Evolutionary conservation across 2,113 vertebrate species (phyloP).

Genomic region (Pristiophorus japonicus): DNA sequence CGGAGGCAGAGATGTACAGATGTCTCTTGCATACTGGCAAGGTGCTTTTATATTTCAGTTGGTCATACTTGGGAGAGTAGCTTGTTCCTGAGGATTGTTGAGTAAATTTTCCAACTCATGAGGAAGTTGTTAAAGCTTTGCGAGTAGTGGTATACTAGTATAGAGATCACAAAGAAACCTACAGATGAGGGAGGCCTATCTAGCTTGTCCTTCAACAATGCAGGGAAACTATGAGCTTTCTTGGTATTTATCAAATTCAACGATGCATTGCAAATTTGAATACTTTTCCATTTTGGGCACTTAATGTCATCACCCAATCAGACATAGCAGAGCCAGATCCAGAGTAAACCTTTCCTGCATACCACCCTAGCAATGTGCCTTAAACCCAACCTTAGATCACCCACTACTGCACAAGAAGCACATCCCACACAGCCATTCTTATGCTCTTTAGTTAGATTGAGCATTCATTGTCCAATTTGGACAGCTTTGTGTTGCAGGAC

Average conservation of each 20-base stretch:
- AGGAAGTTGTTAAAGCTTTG: background rate
- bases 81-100: background rate
- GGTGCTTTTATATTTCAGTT: background rate
- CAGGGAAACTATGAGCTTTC: background rate
- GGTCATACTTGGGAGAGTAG: background rate
- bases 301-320: background rate
- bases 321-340: too few species aligned
- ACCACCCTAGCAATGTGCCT: background rate
- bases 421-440: background rate
- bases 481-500: background rate
- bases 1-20: background rate
- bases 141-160: background rate
- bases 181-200: background rate
- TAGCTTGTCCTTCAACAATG: background rate
- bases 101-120: background rate
- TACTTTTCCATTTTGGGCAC: slow-evolving; percentile 1
- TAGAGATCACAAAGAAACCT: background rate
- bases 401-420: background rate
- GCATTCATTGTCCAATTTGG: background rate
- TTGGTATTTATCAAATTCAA: background rate
- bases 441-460: background rate
- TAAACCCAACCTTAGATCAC: background rate
- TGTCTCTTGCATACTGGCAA: background rate
- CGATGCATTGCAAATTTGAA: background rate
- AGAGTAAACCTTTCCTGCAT: background rate